phyloP scores from a whole-genome alignment of 1,140 invertebrate species.

The Zaprionus camerounensis region DNA sequence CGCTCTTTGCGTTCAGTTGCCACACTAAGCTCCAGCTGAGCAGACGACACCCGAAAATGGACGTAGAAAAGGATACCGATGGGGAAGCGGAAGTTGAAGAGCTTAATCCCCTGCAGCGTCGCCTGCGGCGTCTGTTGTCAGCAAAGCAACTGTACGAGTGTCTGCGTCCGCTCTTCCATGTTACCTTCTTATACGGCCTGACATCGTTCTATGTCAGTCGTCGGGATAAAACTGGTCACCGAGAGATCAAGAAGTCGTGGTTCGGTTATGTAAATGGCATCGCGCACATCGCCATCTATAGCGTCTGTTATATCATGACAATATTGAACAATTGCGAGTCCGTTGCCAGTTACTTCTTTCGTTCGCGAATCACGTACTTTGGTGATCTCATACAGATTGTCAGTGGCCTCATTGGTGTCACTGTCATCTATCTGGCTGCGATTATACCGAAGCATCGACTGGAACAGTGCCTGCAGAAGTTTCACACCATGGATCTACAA shows the following conservation, averaged over 20 bases:
- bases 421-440: slow-evolving; percentile 75
- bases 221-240: slow-evolving; percentile 27
- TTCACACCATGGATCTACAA: slow-evolving; percentile 69
- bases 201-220: slow-evolving; percentile 69
- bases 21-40: slow-evolving; percentile 55
- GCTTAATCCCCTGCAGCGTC: slow-evolving; percentile 41
- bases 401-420: slow-evolving; percentile 77
- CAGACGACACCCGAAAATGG: slow-evolving; percentile 43
- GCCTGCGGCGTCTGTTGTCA: slow-evolving; percentile 52
- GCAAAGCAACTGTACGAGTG: slow-evolving; percentile 74
- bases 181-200: slow-evolving; percentile 67
- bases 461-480: slow-evolving; percentile 65
- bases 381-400: slow-evolving; percentile 80
- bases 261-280: slow-evolving; percentile 72
- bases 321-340: slow-evolving; percentile 75
- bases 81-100: slow-evolving; percentile 30
- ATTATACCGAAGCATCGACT: slow-evolving; percentile 73
- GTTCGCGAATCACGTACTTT: slow-evolving; percentile 71
- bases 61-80: slow-evolving; percentile 37
- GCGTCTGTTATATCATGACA: slow-evolving; percentile 64
- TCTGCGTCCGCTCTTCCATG: slow-evolving; percentile 67
- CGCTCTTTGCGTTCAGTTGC: slow-evolving; percentile 55
- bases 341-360: slow-evolving; percentile 78
- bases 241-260: slow-evolving; percentile 59
- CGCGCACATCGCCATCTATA: slow-evolving; percentile 59